Percentiles rank a stretch among this genome's conserved stretches.
phyloP scores from a whole-genome alignment of 2,888 invertebrate genomes.

The Tipula confusa region DNA sequence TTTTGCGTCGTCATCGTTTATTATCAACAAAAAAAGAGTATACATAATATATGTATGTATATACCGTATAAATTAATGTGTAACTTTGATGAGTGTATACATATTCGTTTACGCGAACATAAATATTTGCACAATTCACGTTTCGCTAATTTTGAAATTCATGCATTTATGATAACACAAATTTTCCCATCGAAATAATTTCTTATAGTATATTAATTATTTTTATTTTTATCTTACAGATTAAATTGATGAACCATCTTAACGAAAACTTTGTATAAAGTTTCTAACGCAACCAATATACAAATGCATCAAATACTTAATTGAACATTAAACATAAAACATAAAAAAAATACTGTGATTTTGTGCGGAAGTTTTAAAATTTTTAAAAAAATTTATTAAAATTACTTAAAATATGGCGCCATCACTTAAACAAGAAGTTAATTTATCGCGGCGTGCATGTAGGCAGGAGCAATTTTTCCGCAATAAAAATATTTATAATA shows the following conservation, averaged over 20 bases:
- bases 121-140: neutral
- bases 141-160: neutral
- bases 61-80: neutral
- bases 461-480: slow-evolving; percentile 48
- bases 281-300: neutral
- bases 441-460: slow-evolving; percentile 65
- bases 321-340: neutral
- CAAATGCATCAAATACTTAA: neutral
- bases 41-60: neutral
- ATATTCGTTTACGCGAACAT: neutral
- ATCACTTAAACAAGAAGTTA: slow-evolving; percentile 62
- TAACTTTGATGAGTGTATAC: neutral
- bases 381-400: no score
- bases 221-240: neutral
- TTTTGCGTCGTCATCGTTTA: neutral
- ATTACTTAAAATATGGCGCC: slow-evolving; percentile 40
- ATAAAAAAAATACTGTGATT: neutral
- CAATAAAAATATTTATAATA: neutral
- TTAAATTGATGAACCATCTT: neutral
- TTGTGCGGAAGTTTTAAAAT: no score
- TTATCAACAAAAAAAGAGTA: neutral
- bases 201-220: no score
- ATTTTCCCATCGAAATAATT: neutral
- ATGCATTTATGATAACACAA: no score
- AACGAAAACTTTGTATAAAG: neutral